phyloP scores from a whole-genome alignment of 2,113 vertebrate genomes.

The Excalfactoria chinensis region DNA sequence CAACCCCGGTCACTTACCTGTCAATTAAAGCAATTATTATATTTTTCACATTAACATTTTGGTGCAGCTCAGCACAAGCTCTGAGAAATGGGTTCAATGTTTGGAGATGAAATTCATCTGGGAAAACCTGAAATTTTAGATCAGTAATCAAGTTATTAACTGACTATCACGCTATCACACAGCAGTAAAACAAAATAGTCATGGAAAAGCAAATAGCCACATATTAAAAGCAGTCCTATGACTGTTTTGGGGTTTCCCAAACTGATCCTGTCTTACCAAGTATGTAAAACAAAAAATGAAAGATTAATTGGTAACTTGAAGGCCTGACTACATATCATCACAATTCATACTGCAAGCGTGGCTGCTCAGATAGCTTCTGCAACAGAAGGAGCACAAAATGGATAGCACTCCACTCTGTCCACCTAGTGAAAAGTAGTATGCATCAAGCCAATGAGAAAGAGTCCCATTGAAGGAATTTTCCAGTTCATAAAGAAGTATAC shows the following conservation, averaged over 20 bases:
- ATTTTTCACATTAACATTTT: conserved; percentile 99
- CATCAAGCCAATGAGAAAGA: background rate
- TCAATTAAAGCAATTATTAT: conserved; percentile 99
- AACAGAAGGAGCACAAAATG: background rate
- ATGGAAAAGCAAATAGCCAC: background rate
- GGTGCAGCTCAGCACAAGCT: conserved; percentile 96
- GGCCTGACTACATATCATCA: background rate
- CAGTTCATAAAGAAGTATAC: background rate
- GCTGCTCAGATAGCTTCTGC: background rate
- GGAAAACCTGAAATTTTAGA: conserved; percentile 89
- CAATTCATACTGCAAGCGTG: background rate
- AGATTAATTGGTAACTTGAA: background rate
- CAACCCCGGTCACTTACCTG: conserved; percentile 82
- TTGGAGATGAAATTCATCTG: conserved; percentile 98
- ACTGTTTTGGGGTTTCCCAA: background rate
- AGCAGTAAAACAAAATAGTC: conserved; percentile 29
- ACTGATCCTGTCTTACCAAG: background rate
- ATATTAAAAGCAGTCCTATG: background rate
- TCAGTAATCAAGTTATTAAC: conserved; percentile 39
- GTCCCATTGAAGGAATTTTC: background rate
- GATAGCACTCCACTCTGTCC: background rate
- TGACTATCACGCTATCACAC: background rate
- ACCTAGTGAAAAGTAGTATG: background rate
- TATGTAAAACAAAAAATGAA: background rate
- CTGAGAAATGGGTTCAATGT: conserved; percentile 97